phyloP scores from a whole-genome alignment of 2,797 vertebrate genomes.

The Sebastes minor region DNA sequence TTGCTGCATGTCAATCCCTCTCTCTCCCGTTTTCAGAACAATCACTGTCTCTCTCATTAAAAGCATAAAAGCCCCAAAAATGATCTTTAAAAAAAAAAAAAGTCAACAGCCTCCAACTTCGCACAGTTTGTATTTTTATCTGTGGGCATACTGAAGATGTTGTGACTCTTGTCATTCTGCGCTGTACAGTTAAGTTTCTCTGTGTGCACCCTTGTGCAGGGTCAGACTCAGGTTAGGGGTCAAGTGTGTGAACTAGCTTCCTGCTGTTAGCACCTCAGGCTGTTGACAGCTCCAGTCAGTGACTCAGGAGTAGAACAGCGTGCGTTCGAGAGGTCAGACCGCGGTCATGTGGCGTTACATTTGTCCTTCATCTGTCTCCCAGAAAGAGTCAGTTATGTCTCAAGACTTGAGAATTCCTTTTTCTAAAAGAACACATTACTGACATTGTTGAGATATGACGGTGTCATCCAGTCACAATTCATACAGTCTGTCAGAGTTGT shows the following conservation, averaged over 20 bases:
- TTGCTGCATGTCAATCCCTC: too few species aligned
- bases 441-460: constrained; percentile 66
- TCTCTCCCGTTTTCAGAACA: too few species aligned
- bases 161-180: constrained; percentile 3
- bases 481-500: constrained; percentile 51
- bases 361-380: constrained; percentile 2
- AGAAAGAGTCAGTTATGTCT: constrained; percentile 41
- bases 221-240: constrained; percentile 57
- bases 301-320: constrained; percentile 30
- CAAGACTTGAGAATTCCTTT: constrained; percentile 41
- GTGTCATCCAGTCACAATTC: constrained; percentile 51
- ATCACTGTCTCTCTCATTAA: too few species aligned
- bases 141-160: not conserved
- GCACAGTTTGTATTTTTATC: not conserved
- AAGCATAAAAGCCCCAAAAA: too few species aligned
- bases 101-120: not conserved
- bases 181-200: constrained; percentile 20
- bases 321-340: constrained; percentile 44
- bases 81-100: not conserved
- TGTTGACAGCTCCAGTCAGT: constrained; percentile 68
- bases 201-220: constrained; percentile 10
- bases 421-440: constrained; percentile 61
- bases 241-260: constrained; percentile 71
- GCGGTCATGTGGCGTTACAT: constrained; percentile 49
- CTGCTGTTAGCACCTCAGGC: constrained; percentile 72